Conservation (phyloP, 2,113 vertebrate genomes). For the Bubalus kerabau region DNA sequence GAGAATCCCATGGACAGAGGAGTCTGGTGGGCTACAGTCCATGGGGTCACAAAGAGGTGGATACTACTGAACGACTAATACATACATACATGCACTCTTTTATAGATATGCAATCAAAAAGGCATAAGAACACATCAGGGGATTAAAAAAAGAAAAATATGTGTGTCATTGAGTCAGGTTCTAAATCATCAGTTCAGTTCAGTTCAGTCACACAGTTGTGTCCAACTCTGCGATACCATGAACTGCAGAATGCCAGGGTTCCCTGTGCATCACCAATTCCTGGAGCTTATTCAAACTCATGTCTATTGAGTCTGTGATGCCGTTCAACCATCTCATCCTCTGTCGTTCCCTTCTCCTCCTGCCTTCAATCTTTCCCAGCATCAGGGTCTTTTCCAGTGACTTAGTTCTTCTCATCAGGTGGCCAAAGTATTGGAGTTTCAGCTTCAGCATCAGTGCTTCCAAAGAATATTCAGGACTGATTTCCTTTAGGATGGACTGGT, state of each 20-base stretch:
- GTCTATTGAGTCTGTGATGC: not conserved
- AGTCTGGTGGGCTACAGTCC: not conserved
- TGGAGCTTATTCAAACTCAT: not conserved
- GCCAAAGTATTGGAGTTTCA: not conserved
- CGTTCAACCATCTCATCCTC: not conserved
- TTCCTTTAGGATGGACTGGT: not conserved
- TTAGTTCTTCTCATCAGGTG: not conserved
- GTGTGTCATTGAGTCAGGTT: not conserved
- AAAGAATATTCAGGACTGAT: not conserved
- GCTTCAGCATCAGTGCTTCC: not conserved
- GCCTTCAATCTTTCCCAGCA: not conserved
- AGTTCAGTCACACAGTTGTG: not conserved
- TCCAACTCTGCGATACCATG: fast-evolving
- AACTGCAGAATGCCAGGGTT: not conserved
- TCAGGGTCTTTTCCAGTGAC: not conserved
- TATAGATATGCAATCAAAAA: not conserved
- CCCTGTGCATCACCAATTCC: not conserved
- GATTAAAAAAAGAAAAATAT: not conserved
- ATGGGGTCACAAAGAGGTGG: fast-evolving
- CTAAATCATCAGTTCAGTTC: not conserved
- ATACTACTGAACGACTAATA: not conserved
- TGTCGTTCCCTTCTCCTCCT: not conserved
- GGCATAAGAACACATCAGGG: not conserved
- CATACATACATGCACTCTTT: not conserved
- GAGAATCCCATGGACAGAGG: not conserved